Evolutionary conservation across 2,113 vertebrate genomes (phyloP).

Genomic region (Tonatia bakeri): DNA sequence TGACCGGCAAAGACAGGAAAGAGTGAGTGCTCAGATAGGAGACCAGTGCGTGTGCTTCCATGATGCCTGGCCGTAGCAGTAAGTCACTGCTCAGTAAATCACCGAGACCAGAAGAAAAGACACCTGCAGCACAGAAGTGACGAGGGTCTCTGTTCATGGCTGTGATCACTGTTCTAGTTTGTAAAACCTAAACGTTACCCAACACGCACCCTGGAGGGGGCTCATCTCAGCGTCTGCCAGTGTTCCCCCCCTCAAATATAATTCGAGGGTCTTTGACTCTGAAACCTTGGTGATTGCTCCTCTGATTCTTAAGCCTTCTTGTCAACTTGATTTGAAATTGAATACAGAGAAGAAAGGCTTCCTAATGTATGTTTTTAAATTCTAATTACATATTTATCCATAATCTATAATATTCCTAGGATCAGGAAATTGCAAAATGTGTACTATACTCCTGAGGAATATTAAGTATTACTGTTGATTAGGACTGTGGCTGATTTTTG

Average conservation of each 20-base stretch:
- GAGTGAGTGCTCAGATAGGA: fast-evolving
- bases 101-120: neutral
- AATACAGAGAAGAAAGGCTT: slow-evolving; percentile 52
- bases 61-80: neutral
- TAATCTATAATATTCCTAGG: slow-evolving; percentile 60
- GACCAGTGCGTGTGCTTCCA: fast-evolving
- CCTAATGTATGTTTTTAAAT: slow-evolving; percentile 58
- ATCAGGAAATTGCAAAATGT: slow-evolving; percentile 73
- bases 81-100: slow-evolving; percentile 18
- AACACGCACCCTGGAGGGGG: neutral
- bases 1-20: neutral
- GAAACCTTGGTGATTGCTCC: neutral
- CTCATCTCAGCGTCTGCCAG: neutral
- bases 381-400: slow-evolving; percentile 65
- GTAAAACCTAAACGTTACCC: neutral
- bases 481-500: slow-evolving; percentile 33
- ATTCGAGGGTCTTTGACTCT: neutral
- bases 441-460: slow-evolving; percentile 50
- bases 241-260: neutral
- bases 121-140: neutral
- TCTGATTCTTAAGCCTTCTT: slow-evolving; percentile 38
- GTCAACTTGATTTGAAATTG: slow-evolving; percentile 41
- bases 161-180: neutral
- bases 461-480: slow-evolving; percentile 59
- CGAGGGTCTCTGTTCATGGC: neutral